Evolutionary conservation across 1,140 invertebrate species (phyloP), one percentile per base, ranked within the genome.

Genomic region (Anastrepha ludens): DNA sequence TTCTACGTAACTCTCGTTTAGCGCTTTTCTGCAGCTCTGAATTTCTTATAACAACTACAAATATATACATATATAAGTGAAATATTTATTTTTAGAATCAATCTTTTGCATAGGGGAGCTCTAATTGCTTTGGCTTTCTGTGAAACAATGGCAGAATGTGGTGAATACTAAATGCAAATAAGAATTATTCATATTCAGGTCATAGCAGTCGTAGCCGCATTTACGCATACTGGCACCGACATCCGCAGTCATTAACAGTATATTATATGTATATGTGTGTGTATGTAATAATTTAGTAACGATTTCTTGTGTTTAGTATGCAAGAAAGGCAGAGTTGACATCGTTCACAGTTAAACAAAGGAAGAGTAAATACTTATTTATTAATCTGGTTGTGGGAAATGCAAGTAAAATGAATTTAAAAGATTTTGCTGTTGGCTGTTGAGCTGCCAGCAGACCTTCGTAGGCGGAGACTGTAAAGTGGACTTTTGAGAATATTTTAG

Each of bases 41-140:
- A 81, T 81, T 20, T 11, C 47, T 17, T 17, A 29, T 47, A 81
- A 55, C 74, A 3, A 55, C 55, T 81, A 81, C 29, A 29, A 29
- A 29, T 29, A 29, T 29, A 29, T 29, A 29, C 1, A 29, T 29
- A 29, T 29, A 81, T 81, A 81, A 81, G 13, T 58, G 74, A 47
- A 20, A 81, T 81, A 81, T 81, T 81, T 81, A 81, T 50, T 55
- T 81, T 55, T 55, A 81, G 47, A n/a, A 55, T 81, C 17, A 55
- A 13, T 47, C 20, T 17, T 55, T 81, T 41, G 47, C n/a, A 17
- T 3, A 17, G 44, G 41, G 67, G 15, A 55, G 9, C n/a, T 81
- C 55, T 58, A 81, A 47, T 50, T 20, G 74, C 47, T 55, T 47
- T 81, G 41, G 74, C 55, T 81, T 58, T 20, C 41, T 50, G 3